Base-by-base conservation (phyloP, 2,888 invertebrate species). In the Tinea trinotella region DNA sequence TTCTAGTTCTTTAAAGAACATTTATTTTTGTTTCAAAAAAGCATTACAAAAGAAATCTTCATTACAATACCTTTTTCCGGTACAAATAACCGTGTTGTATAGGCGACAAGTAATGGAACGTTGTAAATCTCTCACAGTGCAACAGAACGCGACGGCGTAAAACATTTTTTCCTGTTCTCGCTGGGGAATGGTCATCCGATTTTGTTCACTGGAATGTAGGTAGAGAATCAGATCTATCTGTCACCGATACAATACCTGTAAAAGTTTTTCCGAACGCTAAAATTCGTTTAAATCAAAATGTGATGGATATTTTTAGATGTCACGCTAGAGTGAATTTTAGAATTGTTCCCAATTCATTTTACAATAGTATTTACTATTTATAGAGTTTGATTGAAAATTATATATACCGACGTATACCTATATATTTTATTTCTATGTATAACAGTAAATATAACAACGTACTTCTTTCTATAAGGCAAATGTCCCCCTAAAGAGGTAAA, bases 121-220 rank as follows among this genome's bases (percentile, higher is more conserved):
- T 62, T 71, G 76, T 81, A 82, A 80, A 82, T 81, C 80, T 80
- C 72, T 65, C 69, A 69, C 80, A 77, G 70, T 67, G 65, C 67
- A 66, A 64, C 70, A 66, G n/a, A 46, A 24, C 24, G 50, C 50
- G 50, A 50, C 24, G 50, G 22, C 24, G 24, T 24, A 50, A 13
- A 50, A 50, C 50, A 50, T 50, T 50, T 50, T 50, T 50, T 50
- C 15, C 24, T 22, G 12, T 22, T 24, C 24, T 24, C 50, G 15
- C 50, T 1, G 24, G 50, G 24, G 24, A 15, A 20, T 50, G 48
- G 48, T n/a, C 48, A 48, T 48, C 20, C 50, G 50, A 50, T 50
- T 24, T 50, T 50, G 50, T 50, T 50, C 50, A 12, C 17, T 19
- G 18, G 46, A 19, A 46, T 19, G 46, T 46, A 46, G 46, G 19